phyloP scores from a whole-genome alignment of 2,113 vertebrate species.

The Cyprinodon variegatus region DNA sequence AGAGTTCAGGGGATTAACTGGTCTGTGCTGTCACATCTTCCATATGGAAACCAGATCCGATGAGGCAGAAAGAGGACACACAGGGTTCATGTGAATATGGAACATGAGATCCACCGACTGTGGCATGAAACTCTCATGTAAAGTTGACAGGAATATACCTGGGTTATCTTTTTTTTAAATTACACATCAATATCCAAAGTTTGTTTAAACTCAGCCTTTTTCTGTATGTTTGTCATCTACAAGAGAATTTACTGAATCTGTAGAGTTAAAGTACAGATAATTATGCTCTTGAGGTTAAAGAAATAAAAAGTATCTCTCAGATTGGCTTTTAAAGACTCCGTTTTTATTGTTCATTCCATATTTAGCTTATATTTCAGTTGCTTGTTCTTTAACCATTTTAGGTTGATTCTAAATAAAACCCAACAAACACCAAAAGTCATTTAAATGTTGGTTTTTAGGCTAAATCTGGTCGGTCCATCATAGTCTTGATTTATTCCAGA shows the following conservation, averaged over 20 bases:
- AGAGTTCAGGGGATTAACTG: conserved; percentile 32
- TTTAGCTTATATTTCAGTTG: too few species aligned
- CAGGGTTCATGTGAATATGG: conserved; percentile 30
- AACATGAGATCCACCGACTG: conserved; percentile 16
- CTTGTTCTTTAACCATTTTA: too few species aligned
- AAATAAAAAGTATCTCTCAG: neutral
- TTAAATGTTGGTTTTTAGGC: too few species aligned
- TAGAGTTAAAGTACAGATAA: too few species aligned
- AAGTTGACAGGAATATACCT: neutral
- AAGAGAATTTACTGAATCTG: neutral
- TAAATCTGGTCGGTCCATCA: too few species aligned
- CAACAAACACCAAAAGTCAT: too few species aligned
- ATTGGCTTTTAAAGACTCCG: neutral
- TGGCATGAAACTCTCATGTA: neutral
- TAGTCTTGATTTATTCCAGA: too few species aligned
- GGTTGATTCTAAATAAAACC: too few species aligned
- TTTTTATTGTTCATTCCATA: too few species aligned
- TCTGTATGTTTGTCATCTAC: neutral
- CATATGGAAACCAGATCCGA: conserved; percentile 32
- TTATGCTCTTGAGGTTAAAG: neutral
- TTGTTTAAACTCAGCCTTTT: neutral
- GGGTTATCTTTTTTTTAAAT: neutral
- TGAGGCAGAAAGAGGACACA: conserved; percentile 5
- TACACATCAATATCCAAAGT: neutral
- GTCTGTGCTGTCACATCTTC: conserved; percentile 14